These are phyloP conservation scores for Sipha maydis DNA, from an alignment of 2,888 invertebrate genomes.

Conservation along the genomic window DNA sequence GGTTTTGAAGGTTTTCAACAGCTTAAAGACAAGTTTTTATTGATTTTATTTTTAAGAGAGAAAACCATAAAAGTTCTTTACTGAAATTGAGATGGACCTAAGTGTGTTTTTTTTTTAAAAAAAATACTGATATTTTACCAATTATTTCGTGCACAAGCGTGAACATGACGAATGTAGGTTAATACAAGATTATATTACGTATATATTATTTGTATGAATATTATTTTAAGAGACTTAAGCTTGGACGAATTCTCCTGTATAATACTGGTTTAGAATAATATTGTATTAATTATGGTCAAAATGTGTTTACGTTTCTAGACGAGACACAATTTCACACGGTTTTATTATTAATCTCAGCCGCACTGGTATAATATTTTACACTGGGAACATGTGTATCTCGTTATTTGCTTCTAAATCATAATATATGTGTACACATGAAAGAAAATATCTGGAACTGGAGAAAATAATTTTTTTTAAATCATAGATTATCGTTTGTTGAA, in stretches of 20 bases:
- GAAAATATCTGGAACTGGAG: constrained; percentile 12
- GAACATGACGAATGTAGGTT: background rate
- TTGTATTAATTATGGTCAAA: background rate
- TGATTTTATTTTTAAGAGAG: background rate
- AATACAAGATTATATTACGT: background rate
- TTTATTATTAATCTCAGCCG: background rate
- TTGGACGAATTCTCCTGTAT: background rate
- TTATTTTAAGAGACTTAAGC: background rate
- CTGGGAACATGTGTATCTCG: background rate
- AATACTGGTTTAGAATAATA: background rate
- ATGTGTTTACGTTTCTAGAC: background rate
- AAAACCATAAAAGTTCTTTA: background rate
- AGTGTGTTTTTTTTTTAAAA: background rate
- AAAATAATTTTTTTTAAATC: background rate
- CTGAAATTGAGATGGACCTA: background rate
- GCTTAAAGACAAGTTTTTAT: background rate
- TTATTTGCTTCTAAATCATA: background rate
- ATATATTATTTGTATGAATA: background rate
- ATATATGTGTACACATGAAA: background rate
- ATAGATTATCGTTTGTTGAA: constrained; percentile 27
- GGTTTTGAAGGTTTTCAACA: background rate
- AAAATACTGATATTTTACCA: background rate
- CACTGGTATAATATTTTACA: background rate
- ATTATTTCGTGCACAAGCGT: background rate
- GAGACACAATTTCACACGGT: background rate